Conservation (phyloP, 2,113 vertebrate genomes). For the Corythoichthys haematopterus region DNA sequence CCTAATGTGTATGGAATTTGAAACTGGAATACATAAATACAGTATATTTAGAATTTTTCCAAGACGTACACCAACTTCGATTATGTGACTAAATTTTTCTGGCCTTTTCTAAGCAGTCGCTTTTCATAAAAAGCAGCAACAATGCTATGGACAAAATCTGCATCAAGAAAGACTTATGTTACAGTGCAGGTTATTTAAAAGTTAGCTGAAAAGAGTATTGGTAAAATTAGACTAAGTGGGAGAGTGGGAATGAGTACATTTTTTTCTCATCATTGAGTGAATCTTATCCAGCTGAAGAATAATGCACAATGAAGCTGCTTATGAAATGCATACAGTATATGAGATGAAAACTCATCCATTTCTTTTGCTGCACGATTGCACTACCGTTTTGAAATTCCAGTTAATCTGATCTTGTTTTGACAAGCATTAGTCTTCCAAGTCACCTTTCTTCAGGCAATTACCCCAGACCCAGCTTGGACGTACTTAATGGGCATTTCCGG, state of each 20-base stretch:
- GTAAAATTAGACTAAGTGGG: background rate
- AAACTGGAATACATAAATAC: background rate
- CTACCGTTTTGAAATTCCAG: background rate
- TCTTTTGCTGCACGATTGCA: background rate
- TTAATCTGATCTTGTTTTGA: background rate
- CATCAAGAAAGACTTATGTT: too few species aligned
- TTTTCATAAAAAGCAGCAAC: background rate
- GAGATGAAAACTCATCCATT: background rate
- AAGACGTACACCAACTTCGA: background rate
- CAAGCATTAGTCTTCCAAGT: constrained; percentile 4
- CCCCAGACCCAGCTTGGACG: background rate
- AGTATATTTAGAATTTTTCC: background rate
- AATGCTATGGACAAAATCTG: too few species aligned
- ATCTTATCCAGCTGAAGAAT: background rate
- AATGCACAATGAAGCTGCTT: background rate
- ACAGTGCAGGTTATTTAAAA: too few species aligned
- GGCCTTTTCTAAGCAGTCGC: background rate
- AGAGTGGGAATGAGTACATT: background rate
- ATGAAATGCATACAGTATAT: background rate
- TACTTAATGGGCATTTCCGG: constrained; percentile 34
- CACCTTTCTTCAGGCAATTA: constrained; percentile 7
- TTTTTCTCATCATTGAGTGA: background rate
- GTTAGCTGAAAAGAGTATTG: background rate
- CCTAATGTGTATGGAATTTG: background rate
- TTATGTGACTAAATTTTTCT: background rate